Percentiles rank a stretch among this genome's conserved stretches.
These are phyloP conservation scores for Euplagia quadripunctaria DNA, from an alignment of 2,888 invertebrate genomes.

Conservation along the genomic window DNA sequence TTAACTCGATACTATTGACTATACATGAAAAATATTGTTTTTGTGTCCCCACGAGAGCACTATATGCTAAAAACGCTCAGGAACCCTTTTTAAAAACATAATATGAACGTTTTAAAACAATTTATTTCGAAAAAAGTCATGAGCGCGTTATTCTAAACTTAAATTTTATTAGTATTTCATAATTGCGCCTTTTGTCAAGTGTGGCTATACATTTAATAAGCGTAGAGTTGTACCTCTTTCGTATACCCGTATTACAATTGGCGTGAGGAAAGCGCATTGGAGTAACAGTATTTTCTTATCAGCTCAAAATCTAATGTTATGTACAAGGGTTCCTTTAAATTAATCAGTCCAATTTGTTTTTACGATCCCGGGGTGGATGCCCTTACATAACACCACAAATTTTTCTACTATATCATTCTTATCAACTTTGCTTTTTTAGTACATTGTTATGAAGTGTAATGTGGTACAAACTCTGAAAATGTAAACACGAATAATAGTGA, in stretches of 20 bases:
- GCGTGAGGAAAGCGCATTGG: slow-evolving; percentile 22
- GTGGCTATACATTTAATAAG: background rate
- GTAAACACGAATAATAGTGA: background rate
- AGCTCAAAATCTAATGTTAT: slow-evolving; percentile 7
- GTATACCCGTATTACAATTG: background rate
- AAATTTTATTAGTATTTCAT: too few species aligned
- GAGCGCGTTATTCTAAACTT: too few species aligned
- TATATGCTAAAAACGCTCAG: too few species aligned
- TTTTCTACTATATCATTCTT: background rate
- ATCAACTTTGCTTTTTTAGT: too few species aligned
- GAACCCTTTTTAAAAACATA: too few species aligned
- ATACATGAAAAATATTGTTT: too few species aligned
- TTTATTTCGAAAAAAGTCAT: too few species aligned
- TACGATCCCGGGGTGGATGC: slow-evolving; percentile 3
- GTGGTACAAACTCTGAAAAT: too few species aligned
- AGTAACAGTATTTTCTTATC: slow-evolving; percentile 22
- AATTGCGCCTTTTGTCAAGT: background rate
- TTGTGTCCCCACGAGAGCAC: too few species aligned
- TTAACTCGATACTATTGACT: too few species aligned
- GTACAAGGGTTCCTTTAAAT: slow-evolving; percentile 7
- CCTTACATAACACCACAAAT: slow-evolving; percentile 6
- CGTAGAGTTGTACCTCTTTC: background rate
- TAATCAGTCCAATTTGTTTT: slow-evolving; percentile 15
- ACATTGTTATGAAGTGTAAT: background rate
- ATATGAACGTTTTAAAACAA: too few species aligned